Conservation (phyloP, 2,113 vertebrate species). For the Chaenogobius annularis region DNA sequence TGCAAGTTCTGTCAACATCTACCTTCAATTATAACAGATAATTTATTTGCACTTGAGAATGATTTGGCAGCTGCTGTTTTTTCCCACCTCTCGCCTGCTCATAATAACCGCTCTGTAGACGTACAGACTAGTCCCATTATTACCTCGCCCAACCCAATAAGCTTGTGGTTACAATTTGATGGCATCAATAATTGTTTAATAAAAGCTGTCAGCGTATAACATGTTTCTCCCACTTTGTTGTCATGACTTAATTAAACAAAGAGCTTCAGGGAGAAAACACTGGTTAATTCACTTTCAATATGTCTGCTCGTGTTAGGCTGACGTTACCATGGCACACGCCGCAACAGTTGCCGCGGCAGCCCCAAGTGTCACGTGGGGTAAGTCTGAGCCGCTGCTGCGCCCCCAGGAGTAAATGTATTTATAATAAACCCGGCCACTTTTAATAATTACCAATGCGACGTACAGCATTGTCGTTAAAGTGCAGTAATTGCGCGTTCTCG, state of each 20-base stretch:
- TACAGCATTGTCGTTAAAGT: conserved; percentile 10
- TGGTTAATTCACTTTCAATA: conserved; percentile 9
- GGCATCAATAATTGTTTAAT: conserved; percentile 12
- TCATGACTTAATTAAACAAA: conserved; percentile 17
- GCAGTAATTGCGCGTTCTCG: conserved; percentile 20
- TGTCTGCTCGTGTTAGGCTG: neutral
- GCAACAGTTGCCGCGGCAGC: neutral
- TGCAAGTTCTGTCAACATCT: neutral
- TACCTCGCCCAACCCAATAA: conserved; percentile 7
- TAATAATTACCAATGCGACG: conserved; percentile 8
- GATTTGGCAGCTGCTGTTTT: neutral
- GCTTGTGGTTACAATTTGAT: conserved; percentile 3
- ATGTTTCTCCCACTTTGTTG: conserved; percentile 7
- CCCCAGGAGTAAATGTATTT: conserved; percentile 18
- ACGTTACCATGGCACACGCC: conserved; percentile 1
- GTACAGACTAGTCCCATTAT: neutral
- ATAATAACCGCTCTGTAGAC: neutral
- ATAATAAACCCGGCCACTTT: conserved; percentile 4
- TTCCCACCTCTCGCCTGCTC: neutral
- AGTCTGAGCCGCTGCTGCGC: conserved; percentile 7
- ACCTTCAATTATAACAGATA: neutral
- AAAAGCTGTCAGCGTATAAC: neutral
- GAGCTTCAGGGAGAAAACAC: conserved; percentile 5
- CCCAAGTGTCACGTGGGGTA: neutral
- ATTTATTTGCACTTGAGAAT: neutral